These are phyloP conservation scores for Chloroclysta siterata DNA, from an alignment of 2,888 invertebrate genomes.

Conservation along the genomic window DNA sequence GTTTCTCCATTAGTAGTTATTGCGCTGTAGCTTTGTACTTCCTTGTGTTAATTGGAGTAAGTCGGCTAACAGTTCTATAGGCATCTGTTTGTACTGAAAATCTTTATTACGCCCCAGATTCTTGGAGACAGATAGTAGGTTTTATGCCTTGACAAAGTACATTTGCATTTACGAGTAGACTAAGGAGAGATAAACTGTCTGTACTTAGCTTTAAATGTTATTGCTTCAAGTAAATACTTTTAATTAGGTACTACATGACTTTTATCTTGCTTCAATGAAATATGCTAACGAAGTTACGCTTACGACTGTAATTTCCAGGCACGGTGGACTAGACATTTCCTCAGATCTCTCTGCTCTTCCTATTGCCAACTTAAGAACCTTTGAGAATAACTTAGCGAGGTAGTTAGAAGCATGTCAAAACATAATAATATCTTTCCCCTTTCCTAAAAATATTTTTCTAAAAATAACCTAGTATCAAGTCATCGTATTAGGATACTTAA, in stretches of 20 bases:
- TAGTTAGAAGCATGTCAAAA: no score
- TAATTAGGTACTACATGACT: background rate
- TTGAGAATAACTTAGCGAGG: no score
- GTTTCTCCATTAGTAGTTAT: slow-evolving; percentile 18
- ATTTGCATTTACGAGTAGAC: slow-evolving; percentile 26
- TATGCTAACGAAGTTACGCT: background rate
- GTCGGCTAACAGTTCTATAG: slow-evolving; percentile 22
- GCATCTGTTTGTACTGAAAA: slow-evolving; percentile 30
- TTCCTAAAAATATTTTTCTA: no score
- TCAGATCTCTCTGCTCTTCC: no score
- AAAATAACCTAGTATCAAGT: no score
- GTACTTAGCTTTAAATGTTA: background rate
- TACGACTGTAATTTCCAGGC: background rate
- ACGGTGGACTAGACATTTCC: no score
- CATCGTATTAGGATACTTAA: no score
- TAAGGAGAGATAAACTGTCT: slow-evolving; percentile 12
- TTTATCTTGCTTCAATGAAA: background rate
- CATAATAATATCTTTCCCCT: no score
- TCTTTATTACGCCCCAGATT: slow-evolving; percentile 34
- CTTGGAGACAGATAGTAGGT: slow-evolving; percentile 29
- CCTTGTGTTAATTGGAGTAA: slow-evolving; percentile 31
- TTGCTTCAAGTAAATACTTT: background rate
- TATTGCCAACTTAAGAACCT: no score
- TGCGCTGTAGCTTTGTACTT: slow-evolving; percentile 18
- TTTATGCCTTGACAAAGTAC: slow-evolving; percentile 26